Base-by-base conservation (phyloP, 2,113 vertebrate species). In the Eonycteris spelaea region DNA sequence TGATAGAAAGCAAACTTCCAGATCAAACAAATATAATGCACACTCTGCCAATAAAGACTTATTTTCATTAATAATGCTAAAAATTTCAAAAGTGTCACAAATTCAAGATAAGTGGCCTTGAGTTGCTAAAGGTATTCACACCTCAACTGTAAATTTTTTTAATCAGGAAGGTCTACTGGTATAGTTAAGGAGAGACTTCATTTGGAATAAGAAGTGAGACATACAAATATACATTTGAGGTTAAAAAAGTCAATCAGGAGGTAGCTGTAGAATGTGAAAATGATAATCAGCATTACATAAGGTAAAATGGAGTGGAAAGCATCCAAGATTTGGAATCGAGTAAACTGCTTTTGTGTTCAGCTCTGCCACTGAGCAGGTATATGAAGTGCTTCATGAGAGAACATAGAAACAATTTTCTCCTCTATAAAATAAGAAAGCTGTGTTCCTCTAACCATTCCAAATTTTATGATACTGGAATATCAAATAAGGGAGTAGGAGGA, bases 21-120 rank as follows among this genome's bases (percentile, higher is more conserved):
- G 10, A 7, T 71, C 53, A 86, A 83, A 71, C 3, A 8, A 43
- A 26, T 30, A 19, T 5, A 65, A 67, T 3, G 61, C 14, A 67
- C 5, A 84, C 6, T 53, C 9, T 22, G 67, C 19, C 77, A 77
- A 45, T 3, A 78, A 0, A 86, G 8, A 38, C 2, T 48, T 53
- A 48, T 65, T 90, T 94, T 78, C 11, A 87, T 59, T 63, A 55
- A 38, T 74, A 74, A 57, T 43, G 51, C 21, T 67, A 21, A 77
- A 67, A 40, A 63, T 21, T 6, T 26, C 57, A 88, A 65, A 38
- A 12, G 16, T 53, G 10, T 35, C 24, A 67, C 0, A 24, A 61
- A 71, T 86, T 45, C 5, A 92, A 67, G 43, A 18, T 51, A 45
- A 77, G 10, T 67, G 22, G 12, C 33, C 16, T 43, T 26, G 15